Percentiles rank a stretch among this genome's conserved stretches.
phyloP scores from a whole-genome alignment of 2,797 vertebrate genomes.

The Taenioides sp. region DNA sequence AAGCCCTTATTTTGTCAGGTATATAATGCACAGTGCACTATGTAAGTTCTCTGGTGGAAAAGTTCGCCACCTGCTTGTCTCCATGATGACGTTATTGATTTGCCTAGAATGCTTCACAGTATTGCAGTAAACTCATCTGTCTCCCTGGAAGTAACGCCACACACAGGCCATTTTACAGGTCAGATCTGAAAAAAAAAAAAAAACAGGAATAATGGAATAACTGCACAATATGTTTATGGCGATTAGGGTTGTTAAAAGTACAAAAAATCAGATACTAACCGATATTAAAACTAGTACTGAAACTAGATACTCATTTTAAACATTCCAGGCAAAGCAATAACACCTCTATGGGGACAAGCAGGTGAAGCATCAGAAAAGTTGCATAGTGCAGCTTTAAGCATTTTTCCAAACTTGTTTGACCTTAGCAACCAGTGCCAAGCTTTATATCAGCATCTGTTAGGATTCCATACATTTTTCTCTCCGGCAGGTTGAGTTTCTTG shows the following conservation, averaged over 20 bases:
- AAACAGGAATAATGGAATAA: neutral
- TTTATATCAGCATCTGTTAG: neutral
- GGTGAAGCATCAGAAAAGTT: neutral
- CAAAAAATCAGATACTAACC: too few species aligned
- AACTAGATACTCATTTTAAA: too few species aligned
- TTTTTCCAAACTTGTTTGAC: neutral
- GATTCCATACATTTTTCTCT: conserved; percentile 50
- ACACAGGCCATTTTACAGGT: neutral
- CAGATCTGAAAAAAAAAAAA: neutral
- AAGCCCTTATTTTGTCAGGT: neutral
- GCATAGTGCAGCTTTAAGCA: neutral
- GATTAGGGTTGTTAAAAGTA: neutral
- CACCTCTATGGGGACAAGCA: neutral
- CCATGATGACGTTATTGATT: too few species aligned
- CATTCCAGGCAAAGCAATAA: neutral
- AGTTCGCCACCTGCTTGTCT: too few species aligned
- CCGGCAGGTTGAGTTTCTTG: conserved; percentile 15
- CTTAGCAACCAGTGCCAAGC: neutral
- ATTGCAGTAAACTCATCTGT: neutral
- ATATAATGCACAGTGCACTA: too few species aligned
- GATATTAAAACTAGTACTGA: too few species aligned
- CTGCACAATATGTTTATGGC: neutral
- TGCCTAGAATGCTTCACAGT: neutral
- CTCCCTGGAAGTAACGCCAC: neutral
- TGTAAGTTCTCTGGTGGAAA: too few species aligned